Evolutionary conservation across 2,888 invertebrate species (phyloP), one percentile per base, ranked within the genome.

Genomic region (Callyntrura guangdongensis): DNA sequence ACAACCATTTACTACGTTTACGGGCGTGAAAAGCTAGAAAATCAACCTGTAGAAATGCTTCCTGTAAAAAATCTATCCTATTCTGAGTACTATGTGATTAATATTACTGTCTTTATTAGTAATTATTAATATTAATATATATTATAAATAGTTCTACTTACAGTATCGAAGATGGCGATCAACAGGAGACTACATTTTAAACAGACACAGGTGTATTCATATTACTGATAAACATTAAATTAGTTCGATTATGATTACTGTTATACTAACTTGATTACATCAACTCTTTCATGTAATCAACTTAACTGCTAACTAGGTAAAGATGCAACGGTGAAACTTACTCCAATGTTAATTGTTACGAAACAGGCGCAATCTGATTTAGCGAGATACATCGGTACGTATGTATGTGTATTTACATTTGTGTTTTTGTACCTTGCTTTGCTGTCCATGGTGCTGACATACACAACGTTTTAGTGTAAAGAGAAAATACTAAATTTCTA

Each of bases 401-500:
- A 67, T 20, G 56, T 47, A 53, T 17, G 25, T 12, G 77, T 81
- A 56, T n/a, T n/a, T 27, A 17, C 27, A 59, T 53, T 79, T 53
- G 47, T 77, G 36, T 72, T 86, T 79, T 85, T 85, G 89, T 85
- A 89, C 85, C 89, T 85, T 89, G 85, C 84, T 89, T 79, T 84
- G 82, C 77, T 67, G 64, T 64, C 25, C 17, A 27, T 69, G 83
- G 77, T 86, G 86, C 86, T 86, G 77, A 61, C 36, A 25, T n/a
- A 56, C 11, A 56, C 72, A 36, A 27, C 20, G 69, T 1, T 59
- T 59, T n/a, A 59, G 14, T 59, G 17, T 59, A 59, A n/a, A 59
- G 17, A 59, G 3, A 59, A n/a, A 59, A n/a, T 59, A 17, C 17
- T 59, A 59, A 59, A 59, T 59, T 59, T n/a, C 59, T n/a, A 59